Conservation (phyloP, 2,113 vertebrate species). For the Semnornis frantzii region DNA sequence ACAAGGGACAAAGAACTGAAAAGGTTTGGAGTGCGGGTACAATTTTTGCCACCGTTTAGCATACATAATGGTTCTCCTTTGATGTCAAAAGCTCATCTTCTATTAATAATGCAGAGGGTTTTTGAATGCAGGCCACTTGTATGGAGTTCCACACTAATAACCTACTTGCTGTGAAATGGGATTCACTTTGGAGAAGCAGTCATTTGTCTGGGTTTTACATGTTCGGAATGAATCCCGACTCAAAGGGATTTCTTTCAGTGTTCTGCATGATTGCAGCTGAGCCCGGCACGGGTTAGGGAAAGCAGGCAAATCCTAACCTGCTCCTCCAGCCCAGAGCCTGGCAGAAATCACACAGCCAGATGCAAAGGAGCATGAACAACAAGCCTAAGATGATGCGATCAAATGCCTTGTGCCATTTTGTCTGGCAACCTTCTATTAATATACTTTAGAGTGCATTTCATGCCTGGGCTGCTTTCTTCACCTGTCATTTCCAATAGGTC, state of each 20-base stretch:
- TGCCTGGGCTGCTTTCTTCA: constrained; percentile 66
- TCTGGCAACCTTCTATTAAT: constrained; percentile 69
- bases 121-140: constrained; percentile 70
- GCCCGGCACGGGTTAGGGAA: constrained; percentile 37
- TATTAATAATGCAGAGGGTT: constrained; percentile 75
- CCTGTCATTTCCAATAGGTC: constrained; percentile 61
- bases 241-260: constrained; percentile 73
- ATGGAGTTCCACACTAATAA: constrained; percentile 74
- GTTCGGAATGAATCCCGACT: constrained; percentile 64
- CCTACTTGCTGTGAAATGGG: constrained; percentile 76
- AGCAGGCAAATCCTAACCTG: constrained; percentile 44
- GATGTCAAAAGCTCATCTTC: constrained; percentile 75
- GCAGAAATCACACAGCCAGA: constrained; percentile 58
- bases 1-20: constrained; percentile 73
- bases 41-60: constrained; percentile 74
- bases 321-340: constrained; percentile 55
- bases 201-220: constrained; percentile 72
- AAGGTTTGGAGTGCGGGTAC: constrained; percentile 74
- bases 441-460: constrained; percentile 62
- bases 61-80: constrained; percentile 73
- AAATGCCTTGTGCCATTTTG: constrained; percentile 57
- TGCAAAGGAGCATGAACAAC: constrained; percentile 65
- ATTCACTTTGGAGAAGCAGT: constrained; percentile 74
- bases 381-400: constrained; percentile 44
- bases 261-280: constrained; percentile 59